Percentiles rank a stretch among this genome's conserved stretches.
phyloP scores from a whole-genome alignment of 2,888 invertebrate genomes.

The Paralinhomoeus sp. region DNA sequence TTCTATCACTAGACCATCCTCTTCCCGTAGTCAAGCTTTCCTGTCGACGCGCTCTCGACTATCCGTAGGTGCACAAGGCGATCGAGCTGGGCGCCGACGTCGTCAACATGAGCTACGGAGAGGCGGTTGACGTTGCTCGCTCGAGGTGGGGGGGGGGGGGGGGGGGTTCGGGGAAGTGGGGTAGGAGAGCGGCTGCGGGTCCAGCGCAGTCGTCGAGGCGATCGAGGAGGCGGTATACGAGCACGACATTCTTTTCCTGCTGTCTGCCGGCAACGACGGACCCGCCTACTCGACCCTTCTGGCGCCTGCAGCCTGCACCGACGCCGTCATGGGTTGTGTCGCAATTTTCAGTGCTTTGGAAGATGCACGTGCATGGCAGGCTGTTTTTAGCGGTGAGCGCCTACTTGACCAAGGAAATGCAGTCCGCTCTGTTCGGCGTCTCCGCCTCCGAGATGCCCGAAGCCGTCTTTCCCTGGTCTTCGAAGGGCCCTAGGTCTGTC shows the following conservation, averaged over 20 bases:
- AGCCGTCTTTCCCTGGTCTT: slow-evolving; percentile 50
- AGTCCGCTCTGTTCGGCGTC: slow-evolving; percentile 67
- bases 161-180: too few relatives aligned
- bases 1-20: too few relatives aligned
- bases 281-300: slow-evolving; percentile 78
- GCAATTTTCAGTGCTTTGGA: not conserved
- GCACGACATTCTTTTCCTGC: slow-evolving; percentile 72
- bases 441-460: slow-evolving; percentile 40
- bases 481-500: slow-evolving; percentile 34
- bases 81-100: slow-evolving; percentile 42
- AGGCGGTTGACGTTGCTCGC: slow-evolving; percentile 72
- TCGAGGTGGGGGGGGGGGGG: slow-evolving; percentile 41
- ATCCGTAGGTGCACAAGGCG: slow-evolving; percentile 30
- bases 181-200: too few relatives aligned
- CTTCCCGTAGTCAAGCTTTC: too few relatives aligned
- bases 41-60: too few relatives aligned
- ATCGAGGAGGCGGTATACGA: slow-evolving; percentile 45
- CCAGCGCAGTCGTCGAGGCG: slow-evolving; percentile 52
- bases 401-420: slow-evolving; percentile 91
- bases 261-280: slow-evolving; percentile 81
- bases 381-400: slow-evolving; percentile 55
- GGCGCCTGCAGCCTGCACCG: slow-evolving; percentile 31
- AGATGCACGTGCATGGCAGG: slow-evolving; percentile 5
- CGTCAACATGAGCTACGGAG: slow-evolving; percentile 95
- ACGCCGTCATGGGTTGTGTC: slow-evolving; percentile 8